These are phyloP conservation scores for Yponomeuta malinellus DNA, from an alignment of 2,888 invertebrate genomes.

Conservation along the genomic window DNA sequence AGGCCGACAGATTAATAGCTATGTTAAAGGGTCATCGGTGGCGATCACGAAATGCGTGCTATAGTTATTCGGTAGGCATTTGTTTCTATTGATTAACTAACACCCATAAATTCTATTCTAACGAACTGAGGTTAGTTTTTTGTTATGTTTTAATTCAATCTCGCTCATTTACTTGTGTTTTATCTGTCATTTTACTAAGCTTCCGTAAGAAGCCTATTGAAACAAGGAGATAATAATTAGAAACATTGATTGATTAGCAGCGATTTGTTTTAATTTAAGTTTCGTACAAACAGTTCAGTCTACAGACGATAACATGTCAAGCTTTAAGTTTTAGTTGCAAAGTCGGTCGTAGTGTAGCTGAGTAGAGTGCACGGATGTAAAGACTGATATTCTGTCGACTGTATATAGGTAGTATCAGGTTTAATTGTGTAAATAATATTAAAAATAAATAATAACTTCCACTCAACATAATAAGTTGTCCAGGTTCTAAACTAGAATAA, in stretches of 20 bases:
- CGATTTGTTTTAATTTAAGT: neutral
- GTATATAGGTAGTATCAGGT: too few species aligned
- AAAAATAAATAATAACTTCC: too few species aligned
- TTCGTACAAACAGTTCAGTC: too few species aligned
- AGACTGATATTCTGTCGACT: too few species aligned
- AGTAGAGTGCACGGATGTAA: too few species aligned
- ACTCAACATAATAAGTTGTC: too few species aligned
- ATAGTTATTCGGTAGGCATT: slow-evolving; percentile 42
- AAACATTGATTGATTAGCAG: neutral
- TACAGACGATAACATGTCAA: too few species aligned
- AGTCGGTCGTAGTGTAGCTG: too few species aligned
- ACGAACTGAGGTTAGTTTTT: neutral
- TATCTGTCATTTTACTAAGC: neutral
- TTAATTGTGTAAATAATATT: too few species aligned
- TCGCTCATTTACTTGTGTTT: neutral
- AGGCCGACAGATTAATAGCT: slow-evolving; percentile 39
- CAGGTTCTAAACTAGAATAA: too few species aligned
- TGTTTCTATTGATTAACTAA: slow-evolving; percentile 21
- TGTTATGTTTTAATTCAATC: neutral
- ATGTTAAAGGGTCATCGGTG: slow-evolving; percentile 23
- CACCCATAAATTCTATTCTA: slow-evolving; percentile 1
- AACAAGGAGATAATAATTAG: slow-evolving; percentile 16
- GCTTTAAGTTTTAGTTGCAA: too few species aligned
- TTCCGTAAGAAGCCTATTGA: neutral
- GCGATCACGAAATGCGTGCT: slow-evolving; percentile 48